These are phyloP conservation scores for Chymomyza procnemis DNA, from an alignment of 2,888 invertebrate genomes.

Conservation along the genomic window DNA sequence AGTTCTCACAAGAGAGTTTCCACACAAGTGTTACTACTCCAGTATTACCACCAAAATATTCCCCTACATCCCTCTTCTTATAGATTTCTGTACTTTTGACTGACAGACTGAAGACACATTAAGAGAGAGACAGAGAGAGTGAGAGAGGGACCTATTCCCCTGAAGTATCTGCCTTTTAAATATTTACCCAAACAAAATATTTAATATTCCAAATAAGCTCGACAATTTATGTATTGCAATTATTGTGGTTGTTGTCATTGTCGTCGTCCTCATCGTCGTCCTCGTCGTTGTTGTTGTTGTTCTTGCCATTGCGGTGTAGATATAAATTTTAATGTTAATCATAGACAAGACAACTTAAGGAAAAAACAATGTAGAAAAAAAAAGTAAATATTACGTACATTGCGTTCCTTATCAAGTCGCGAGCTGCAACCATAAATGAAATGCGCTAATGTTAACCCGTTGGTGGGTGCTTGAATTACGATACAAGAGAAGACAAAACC, in stretches of 20 bases:
- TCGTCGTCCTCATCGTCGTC: no score
- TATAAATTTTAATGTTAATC: slow-evolving; percentile 2
- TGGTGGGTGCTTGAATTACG: slow-evolving; percentile 62
- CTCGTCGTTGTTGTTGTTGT: neutral
- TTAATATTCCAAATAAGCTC: neutral
- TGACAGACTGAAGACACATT: no score
- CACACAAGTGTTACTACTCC: no score
- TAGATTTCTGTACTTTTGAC: no score
- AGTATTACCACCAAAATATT: no score
- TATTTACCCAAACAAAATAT: neutral
- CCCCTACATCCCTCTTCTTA: no score
- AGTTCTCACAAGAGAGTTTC: no score
- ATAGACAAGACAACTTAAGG: slow-evolving; percentile 17
- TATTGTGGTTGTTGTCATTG: neutral
- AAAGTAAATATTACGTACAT: no score
- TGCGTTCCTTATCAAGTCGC: slow-evolving; percentile 43
- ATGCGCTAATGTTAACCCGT: slow-evolving; percentile 68
- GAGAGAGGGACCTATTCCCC: no score
- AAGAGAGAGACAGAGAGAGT: no score
- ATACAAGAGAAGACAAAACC: slow-evolving; percentile 30
- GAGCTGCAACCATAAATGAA: slow-evolving; percentile 53
- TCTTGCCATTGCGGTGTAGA: neutral
- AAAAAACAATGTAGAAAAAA: no score
- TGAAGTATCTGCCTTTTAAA: no score
- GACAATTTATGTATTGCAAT: neutral